Evolutionary conservation across 2,888 invertebrate genomes (phyloP).

Genomic region (Nasonovia ribisnigri): DNA sequence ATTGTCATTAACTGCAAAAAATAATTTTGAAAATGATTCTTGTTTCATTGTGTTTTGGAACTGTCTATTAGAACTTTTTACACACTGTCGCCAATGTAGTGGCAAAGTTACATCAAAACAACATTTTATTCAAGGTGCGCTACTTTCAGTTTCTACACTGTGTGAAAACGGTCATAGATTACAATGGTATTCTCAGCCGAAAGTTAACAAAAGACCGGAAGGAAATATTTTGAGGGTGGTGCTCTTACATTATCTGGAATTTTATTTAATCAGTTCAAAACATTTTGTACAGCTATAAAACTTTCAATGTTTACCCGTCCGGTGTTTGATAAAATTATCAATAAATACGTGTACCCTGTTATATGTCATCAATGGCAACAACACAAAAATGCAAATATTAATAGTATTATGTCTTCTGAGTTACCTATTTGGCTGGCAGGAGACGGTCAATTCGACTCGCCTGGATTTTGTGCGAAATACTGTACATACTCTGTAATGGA

Average conservation of each 20-base stretch:
- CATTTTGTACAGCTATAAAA: neutral
- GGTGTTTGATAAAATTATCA: neutral
- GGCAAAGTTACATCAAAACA: conserved; percentile 29
- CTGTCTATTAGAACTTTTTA: conserved; percentile 29
- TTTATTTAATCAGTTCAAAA: conserved; percentile 3
- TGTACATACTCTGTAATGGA: conserved; percentile 66
- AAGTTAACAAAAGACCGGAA: neutral
- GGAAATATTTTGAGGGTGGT: neutral
- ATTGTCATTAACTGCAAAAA: neutral
- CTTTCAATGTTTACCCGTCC: conserved; percentile 25
- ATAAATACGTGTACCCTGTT: neutral
- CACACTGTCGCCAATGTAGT: conserved; percentile 31
- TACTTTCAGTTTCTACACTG: neutral
- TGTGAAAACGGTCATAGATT: neutral
- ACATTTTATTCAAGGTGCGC: conserved; percentile 31
- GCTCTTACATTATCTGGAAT: neutral
- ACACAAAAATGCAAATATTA: neutral
- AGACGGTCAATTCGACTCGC: conserved; percentile 67
- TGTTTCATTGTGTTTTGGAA: conserved; percentile 19
- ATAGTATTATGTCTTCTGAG: neutral
- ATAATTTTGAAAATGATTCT: conserved; percentile 23
- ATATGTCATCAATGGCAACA: conserved; percentile 1
- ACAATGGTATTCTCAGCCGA: conserved; percentile 10
- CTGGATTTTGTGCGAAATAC: too few relatives aligned
- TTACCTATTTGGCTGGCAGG: conserved; percentile 65